Evolutionary conservation across 2,113 vertebrate genomes (phyloP).

Genomic region (Mastomys coucha): DNA sequence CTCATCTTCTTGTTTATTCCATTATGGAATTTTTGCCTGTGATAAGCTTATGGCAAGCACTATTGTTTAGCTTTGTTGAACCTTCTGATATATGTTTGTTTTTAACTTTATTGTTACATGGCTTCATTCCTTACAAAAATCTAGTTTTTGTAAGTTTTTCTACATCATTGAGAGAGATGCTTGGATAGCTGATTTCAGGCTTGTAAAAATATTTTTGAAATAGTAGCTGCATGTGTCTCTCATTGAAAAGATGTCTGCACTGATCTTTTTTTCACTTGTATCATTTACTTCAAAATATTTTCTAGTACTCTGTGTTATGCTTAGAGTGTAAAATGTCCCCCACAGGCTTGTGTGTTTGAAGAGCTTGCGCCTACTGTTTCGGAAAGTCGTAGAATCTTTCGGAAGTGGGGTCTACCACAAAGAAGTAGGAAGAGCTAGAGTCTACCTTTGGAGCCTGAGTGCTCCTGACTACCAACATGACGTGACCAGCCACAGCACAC

Average conservation of each 20-base stretch:
- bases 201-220: background rate
- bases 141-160: background rate
- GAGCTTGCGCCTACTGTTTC: background rate
- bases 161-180: background rate
- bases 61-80: background rate
- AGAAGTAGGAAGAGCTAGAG: too few relatives aligned
- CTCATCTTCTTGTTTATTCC: background rate
- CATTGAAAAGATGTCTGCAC: background rate
- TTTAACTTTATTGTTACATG: background rate
- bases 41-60: background rate
- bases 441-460: background rate
- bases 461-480: background rate
- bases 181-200: background rate
- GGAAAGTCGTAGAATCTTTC: background rate
- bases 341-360: background rate
- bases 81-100: background rate
- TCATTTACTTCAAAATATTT: background rate
- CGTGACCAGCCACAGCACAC: too few relatives aligned
- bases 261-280: background rate
- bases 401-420: background rate
- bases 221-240: background rate
- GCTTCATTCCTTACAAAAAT: background rate
- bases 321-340: background rate
- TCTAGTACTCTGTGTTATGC: background rate
- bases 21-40: background rate